phyloP scores from a whole-genome alignment of 2,888 invertebrate species.

The Sphecodes monilicornis region DNA sequence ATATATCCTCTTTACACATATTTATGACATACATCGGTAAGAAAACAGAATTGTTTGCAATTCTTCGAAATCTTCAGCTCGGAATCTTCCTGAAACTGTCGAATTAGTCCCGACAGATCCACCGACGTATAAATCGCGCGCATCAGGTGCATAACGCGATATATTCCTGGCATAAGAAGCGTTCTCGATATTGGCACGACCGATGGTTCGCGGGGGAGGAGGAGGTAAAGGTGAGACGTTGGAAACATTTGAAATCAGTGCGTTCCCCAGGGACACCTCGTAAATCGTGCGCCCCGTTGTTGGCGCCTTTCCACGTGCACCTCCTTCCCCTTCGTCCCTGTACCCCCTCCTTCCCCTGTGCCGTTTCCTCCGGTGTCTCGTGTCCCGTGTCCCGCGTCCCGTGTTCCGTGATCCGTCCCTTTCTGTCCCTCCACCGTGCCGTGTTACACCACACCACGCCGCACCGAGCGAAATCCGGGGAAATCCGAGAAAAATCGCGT shows the following conservation, averaged over 20 bases:
- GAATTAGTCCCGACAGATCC: slow-evolving; percentile 2
- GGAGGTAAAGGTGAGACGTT: slow-evolving; percentile 57
- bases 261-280: slow-evolving; percentile 73
- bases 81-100: not conserved
- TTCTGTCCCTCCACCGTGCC: slow-evolving; percentile 4
- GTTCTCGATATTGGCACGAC: slow-evolving; percentile 56
- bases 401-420: not conserved
- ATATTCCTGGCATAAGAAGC: slow-evolving; percentile 35
- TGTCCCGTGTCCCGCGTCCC: not conserved
- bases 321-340: slow-evolving; percentile 5
- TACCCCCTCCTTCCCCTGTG: slow-evolving; percentile 16
- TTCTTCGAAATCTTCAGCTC: not conserved
- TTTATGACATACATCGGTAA: not conserved
- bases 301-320: slow-evolving; percentile 68
- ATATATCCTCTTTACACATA: too few relatives aligned
- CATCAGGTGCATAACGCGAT: slow-evolving; percentile 35
- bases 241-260: slow-evolving; percentile 75
- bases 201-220: not conserved
- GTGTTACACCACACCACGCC: not conserved
- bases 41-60: not conserved
- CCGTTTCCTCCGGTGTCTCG: slow-evolving; percentile 10
- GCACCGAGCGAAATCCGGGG: slow-evolving; percentile 51
- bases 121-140: not conserved
- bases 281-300: slow-evolving; percentile 72
- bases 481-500: slow-evolving; percentile 71